These are phyloP conservation scores for Leptopilina boulardi DNA, from an alignment of 1,140 invertebrate species.

Conservation along the genomic window DNA sequence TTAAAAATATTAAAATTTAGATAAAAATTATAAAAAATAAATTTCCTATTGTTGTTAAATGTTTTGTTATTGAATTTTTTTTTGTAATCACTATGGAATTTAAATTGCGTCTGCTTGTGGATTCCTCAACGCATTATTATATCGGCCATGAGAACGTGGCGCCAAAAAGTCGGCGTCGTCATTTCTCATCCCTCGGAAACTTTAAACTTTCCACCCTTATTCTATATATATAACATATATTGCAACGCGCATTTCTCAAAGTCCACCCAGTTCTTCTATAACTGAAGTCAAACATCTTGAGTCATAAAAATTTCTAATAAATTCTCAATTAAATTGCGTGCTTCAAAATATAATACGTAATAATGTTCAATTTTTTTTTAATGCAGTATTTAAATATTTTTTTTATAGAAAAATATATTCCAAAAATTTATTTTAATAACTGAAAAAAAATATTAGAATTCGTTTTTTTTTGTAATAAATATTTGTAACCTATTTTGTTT, in stretches of 20 bases:
- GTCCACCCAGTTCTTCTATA: neutral
- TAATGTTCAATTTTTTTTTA: no score
- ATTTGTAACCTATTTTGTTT: no score
- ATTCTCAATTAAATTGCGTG: neutral
- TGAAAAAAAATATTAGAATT: no score
- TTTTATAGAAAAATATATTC: no score
- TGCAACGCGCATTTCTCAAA: slow-evolving; percentile 41
- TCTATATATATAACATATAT: neutral
- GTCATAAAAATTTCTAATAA: neutral
- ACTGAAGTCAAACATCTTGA: neutral
- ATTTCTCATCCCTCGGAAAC: slow-evolving; percentile 44
- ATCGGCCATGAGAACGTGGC: slow-evolving; percentile 61
- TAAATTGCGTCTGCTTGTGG: slow-evolving; percentile 37
- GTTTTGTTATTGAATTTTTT: neutral
- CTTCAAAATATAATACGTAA: no score
- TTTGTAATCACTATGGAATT: neutral
- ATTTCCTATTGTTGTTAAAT: no score
- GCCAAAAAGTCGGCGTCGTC: slow-evolving; percentile 54
- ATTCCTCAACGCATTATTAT: slow-evolving; percentile 49
- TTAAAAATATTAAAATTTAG: no score
- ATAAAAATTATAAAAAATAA: no score
- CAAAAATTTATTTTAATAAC: no score
- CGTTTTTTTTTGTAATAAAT: no score
- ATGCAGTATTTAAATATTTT: no score
- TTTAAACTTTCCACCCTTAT: slow-evolving; percentile 54